Evolutionary conservation across 2,113 vertebrate species (phyloP).

Genomic region (Ornithorhynchus anatinus): DNA sequence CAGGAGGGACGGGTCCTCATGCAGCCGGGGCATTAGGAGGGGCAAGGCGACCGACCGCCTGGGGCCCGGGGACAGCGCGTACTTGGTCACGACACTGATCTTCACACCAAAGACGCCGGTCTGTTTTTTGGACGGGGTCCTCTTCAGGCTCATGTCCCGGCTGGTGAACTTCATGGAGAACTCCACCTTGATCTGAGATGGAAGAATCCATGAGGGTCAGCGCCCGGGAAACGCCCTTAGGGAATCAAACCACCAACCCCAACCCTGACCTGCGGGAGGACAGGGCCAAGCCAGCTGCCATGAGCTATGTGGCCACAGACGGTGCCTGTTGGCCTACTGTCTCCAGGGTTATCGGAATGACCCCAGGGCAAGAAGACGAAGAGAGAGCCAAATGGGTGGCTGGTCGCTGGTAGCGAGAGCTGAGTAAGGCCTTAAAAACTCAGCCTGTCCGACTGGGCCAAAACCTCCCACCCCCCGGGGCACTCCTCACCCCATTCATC

Average conservation of each 20-base stretch:
- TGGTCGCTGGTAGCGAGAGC: no score
- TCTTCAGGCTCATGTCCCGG: conserved; percentile 95
- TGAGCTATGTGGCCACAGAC: neutral
- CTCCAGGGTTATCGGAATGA: neutral
- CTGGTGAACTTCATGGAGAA: conserved; percentile 99
- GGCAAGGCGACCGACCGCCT: no score
- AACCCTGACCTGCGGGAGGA: neutral
- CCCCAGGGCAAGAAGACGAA: neutral
- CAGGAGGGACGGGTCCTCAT: neutral
- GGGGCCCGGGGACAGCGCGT: conserved; percentile 1
- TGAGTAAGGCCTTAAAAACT: no score
- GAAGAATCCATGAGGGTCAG: neutral
- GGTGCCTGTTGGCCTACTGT: neutral
- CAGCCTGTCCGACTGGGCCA: neutral
- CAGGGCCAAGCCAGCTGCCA: neutral
- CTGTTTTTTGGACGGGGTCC: conserved; percentile 97
- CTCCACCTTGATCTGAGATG: conserved; percentile 92
- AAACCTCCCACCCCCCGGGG: rapidly evolving
- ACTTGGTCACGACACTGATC: conserved; percentile 98
- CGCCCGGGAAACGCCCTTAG: neutral
- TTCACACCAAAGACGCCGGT: conserved; percentile 97
- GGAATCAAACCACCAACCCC: neutral
- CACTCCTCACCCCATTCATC: conserved; percentile 94
- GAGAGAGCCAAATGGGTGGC: neutral
- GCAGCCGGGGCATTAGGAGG: neutral